Evolutionary conservation across 2,888 invertebrate genomes (phyloP).

Genomic region (Cheilosia pagana): DNA sequence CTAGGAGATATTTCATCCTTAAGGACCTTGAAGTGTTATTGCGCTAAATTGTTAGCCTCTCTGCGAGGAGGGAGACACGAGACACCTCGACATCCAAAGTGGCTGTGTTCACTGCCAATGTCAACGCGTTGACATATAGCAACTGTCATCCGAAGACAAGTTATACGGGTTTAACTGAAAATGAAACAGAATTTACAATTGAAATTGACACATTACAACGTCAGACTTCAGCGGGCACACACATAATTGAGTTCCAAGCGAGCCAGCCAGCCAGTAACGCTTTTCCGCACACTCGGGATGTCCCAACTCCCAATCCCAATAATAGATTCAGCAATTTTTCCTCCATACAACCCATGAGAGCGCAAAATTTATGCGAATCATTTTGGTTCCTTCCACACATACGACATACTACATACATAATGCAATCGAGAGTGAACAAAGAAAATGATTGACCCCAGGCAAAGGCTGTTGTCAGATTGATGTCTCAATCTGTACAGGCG

Average conservation of each 20-base stretch:
- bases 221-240: constrained; percentile 67
- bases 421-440: constrained; percentile 63
- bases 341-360: constrained; percentile 37
- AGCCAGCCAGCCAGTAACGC: constrained; percentile 29
- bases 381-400: constrained; percentile 45
- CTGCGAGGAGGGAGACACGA: background rate
- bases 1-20: constrained; percentile 25
- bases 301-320: constrained; percentile 27
- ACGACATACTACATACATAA: constrained; percentile 26
- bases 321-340: constrained; percentile 73
- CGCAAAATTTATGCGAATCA: constrained; percentile 71
- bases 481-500: constrained; percentile 66
- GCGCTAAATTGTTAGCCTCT: constrained; percentile 47
- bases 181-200: constrained; percentile 70
- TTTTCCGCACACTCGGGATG: constrained; percentile 45
- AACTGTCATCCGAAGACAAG: constrained; percentile 70
- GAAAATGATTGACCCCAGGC: constrained; percentile 72
- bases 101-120: constrained; percentile 33
- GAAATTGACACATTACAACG: constrained; percentile 74
- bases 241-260: constrained; percentile 67
- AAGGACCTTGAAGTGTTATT: constrained; percentile 56
- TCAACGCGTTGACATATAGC: constrained; percentile 54
- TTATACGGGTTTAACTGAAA: constrained; percentile 69
- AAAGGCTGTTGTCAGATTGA: constrained; percentile 72
- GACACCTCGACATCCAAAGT: constrained; percentile 20